Percentiles rank a stretch among this genome's conserved stretches.
These are phyloP conservation scores for Ailurus styani DNA, from an alignment of 2,113 vertebrate species.

Conservation along the genomic window DNA sequence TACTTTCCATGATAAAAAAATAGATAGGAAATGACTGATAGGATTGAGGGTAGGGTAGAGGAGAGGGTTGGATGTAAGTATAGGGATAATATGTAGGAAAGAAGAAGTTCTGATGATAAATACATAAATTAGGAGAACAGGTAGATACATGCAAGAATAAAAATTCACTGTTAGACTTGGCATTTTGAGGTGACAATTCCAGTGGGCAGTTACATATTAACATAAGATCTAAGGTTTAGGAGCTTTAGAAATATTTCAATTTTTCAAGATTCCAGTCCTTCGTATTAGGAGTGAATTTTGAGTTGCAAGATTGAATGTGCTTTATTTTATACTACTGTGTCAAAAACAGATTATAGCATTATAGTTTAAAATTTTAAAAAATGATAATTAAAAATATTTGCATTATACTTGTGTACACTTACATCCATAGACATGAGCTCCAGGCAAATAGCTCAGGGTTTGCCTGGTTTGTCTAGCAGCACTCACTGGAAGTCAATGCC, in stretches of 20 bases:
- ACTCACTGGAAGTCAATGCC: background rate
- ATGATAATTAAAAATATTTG: background rate
- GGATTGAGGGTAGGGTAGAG: background rate
- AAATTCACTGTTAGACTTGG: background rate
- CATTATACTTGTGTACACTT: accelerated
- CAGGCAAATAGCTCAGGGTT: background rate
- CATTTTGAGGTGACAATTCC: background rate
- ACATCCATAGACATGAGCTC: background rate
- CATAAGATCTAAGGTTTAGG: background rate
- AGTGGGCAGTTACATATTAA: background rate
- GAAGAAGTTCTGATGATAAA: background rate
- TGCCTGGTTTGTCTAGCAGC: background rate
- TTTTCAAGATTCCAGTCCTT: background rate
- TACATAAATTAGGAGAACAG: background rate
- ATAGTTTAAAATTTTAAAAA: background rate
- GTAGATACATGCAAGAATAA: background rate
- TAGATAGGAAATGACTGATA: background rate
- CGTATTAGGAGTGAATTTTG: background rate
- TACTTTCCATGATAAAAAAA: background rate
- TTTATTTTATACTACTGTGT: background rate
- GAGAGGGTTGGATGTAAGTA: background rate
- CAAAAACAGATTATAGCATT: background rate
- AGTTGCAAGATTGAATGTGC: background rate
- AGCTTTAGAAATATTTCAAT: background rate
- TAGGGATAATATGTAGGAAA: background rate